phyloP scores from a whole-genome alignment of 2,888 invertebrate genomes.

The Ariolimax columbianus region DNA sequence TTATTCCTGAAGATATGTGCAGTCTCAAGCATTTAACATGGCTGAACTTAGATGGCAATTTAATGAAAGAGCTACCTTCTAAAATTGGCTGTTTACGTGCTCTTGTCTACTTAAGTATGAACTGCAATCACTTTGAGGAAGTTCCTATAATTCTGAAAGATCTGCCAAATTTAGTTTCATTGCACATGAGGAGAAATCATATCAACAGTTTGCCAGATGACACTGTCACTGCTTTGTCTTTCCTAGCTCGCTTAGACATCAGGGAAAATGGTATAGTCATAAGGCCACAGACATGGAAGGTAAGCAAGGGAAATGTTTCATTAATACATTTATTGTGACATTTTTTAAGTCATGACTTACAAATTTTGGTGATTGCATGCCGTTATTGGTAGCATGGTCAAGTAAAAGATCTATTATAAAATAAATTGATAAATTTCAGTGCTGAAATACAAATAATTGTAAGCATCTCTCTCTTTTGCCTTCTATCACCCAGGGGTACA shows the following conservation, averaged over 20 bases:
- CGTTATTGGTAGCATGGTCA: too few species aligned
- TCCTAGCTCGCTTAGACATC: constrained; percentile 74
- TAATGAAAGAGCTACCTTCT: constrained; percentile 65
- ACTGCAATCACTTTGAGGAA: constrained; percentile 66
- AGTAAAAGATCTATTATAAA: too few species aligned
- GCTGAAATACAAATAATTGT: too few species aligned
- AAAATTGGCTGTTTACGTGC: constrained; percentile 61
- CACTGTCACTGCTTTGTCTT: constrained; percentile 68
- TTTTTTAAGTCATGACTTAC: too few species aligned
- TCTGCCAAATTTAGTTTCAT: constrained; percentile 61
- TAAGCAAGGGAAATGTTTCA: constrained; percentile 51
- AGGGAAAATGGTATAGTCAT: constrained; percentile 69
- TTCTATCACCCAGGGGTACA: too few species aligned
- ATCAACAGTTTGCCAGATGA: constrained; percentile 70
- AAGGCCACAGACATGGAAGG: constrained; percentile 76
- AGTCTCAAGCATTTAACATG: constrained; percentile 68
- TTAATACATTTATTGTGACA: too few species aligned
- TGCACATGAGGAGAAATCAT: constrained; percentile 68
- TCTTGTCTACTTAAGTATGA: constrained; percentile 72
- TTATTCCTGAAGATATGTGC: constrained; percentile 68
- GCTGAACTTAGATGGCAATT: constrained; percentile 75
- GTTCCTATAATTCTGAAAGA: constrained; percentile 70
- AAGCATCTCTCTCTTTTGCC: too few species aligned
- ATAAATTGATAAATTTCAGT: too few species aligned
- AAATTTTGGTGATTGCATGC: too few species aligned